Evolutionary conservation across 2,113 vertebrate species (phyloP).

Genomic region (Alectura lathami): DNA sequence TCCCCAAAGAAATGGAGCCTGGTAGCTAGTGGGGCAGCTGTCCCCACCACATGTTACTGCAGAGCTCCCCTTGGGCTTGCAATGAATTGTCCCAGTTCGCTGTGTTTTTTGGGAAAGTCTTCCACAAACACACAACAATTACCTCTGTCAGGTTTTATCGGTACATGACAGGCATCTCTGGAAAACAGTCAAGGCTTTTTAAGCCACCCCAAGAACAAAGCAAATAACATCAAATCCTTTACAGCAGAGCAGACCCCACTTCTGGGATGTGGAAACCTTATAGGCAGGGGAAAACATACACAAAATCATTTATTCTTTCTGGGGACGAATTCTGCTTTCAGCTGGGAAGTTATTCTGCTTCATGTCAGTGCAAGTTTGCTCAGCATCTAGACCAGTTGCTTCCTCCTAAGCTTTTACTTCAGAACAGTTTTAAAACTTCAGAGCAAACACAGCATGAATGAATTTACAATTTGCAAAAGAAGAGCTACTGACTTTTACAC

Average conservation of each 20-base stretch:
- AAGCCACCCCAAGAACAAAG: not conserved
- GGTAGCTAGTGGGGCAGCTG: not conserved
- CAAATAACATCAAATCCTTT: not conserved
- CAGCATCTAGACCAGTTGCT: not conserved
- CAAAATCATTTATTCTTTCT: not conserved
- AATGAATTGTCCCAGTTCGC: not conserved
- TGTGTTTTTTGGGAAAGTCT: not conserved
- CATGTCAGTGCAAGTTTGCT: not conserved
- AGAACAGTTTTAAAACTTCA: not conserved
- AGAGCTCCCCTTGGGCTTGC: not conserved
- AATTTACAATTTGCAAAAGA: not conserved
- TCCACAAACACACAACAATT: not conserved
- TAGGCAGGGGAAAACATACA: not conserved
- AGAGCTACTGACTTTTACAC: not conserved
- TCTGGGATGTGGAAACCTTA: not conserved
- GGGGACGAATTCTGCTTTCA: not conserved
- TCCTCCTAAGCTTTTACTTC: not conserved
- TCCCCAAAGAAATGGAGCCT: not conserved
- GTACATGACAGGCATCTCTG: not conserved
- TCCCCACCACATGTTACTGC: not conserved
- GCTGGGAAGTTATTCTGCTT: not conserved
- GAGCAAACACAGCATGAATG: not conserved
- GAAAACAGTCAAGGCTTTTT: not conserved
- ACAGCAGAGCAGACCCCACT: not conserved
- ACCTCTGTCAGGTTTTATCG: not conserved